Percentiles rank a stretch among this genome's conserved stretches.
These are phyloP conservation scores for Phataginus tricuspis DNA, from an alignment of 2,797 vertebrate genomes.

Conservation along the genomic window DNA sequence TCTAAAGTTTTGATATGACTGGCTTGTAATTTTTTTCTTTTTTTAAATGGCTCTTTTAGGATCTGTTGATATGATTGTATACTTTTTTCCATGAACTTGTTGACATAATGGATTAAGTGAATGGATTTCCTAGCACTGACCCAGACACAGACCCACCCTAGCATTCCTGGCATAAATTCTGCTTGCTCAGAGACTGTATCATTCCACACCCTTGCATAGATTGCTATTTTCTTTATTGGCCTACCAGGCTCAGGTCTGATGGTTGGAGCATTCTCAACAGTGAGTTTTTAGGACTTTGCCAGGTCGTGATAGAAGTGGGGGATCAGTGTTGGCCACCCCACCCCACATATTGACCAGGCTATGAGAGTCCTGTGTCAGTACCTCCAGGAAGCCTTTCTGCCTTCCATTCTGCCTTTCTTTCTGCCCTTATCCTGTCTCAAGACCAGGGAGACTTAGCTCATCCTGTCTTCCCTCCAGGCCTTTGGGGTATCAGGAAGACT, in stretches of 20 bases:
- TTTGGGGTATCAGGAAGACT: not conserved
- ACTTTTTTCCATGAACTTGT: constrained; percentile 25
- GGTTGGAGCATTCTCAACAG: not conserved
- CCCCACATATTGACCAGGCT: not conserved
- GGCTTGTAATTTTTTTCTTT: constrained; percentile 1
- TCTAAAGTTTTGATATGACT: not conserved
- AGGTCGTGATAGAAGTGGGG: not conserved
- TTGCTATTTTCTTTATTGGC: not conserved
- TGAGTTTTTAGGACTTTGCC: not conserved
- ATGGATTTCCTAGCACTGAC: not conserved
- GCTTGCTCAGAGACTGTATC: not conserved
- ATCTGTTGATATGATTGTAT: not conserved
- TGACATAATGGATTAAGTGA: constrained; percentile 28
- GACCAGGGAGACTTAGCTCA: not conserved
- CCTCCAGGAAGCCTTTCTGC: not conserved
- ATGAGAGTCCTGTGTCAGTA: not conserved
- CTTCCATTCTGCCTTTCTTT: not conserved
- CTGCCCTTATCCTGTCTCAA: not conserved
- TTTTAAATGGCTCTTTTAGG: not conserved
- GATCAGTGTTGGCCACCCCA: not conserved
- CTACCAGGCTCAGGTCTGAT: not conserved
- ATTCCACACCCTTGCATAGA: not conserved
- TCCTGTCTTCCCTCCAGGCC: not conserved
- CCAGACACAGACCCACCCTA: not conserved
- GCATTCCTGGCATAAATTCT: not conserved